Evolutionary conservation across 2,888 invertebrate species (phyloP), one percentile per base, ranked within the genome.

Genomic region (Lasioglossum calceatum): DNA sequence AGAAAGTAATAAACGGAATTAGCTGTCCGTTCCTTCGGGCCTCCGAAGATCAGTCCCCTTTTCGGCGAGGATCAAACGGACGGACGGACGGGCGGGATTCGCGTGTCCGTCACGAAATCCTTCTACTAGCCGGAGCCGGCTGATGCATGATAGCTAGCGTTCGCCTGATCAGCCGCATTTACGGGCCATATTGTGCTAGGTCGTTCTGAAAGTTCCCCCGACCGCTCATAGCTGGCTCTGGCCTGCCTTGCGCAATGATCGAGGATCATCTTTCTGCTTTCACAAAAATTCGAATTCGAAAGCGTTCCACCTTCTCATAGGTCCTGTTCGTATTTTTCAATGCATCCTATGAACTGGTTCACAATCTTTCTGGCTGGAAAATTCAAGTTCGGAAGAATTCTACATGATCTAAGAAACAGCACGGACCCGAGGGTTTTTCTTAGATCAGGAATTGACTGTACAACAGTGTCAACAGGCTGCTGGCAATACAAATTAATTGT

Each of bases 1-100:
- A 85, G 82, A 79, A 82, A 85, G 70, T 79, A 79, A 54, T 79
- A 72, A 76, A 79, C 64, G 71, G 61, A 42, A 74, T 71, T 42
- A 73, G 47, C 72, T 42, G n/a, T 14, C 36, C 23, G 42, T 42
- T 36, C 42, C 67, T 36, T 32, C 44, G 39, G 19, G 12, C 54
- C 27, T 27, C n/a, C 5, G 36, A 44, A 36, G 54, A 67, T 50
- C 16, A 7, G 27, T 16, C 39, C 16, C 5, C 16, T 58, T 58
- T 32, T 39, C 79, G 79, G 78, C 54, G 4, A 44, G 74, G 71
- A 79, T 85, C 82, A 79, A 82, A 85, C 74, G 61, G 12, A 7
- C 32, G 61, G 14, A 32, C 23, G 19, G 50, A 19, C 64, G 16
- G 39, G 4, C n/a, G 14, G 76, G 36, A 32, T 32, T 81, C 72